phyloP scores from a whole-genome alignment of 2,113 vertebrate genomes.

The Microtus richardsoni region DNA sequence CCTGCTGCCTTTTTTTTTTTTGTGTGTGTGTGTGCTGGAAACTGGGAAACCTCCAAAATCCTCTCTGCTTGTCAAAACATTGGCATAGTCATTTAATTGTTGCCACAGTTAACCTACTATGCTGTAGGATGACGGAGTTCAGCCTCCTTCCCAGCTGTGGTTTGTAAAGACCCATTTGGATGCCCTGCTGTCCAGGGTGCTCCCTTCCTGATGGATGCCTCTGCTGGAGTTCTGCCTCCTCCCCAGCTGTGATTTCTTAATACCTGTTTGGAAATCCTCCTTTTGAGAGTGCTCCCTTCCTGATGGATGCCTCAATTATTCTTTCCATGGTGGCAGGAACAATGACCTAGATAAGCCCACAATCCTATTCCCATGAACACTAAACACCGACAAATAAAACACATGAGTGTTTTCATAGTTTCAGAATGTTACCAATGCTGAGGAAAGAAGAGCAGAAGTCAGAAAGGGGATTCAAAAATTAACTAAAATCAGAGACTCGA shows the following conservation, averaged over 20 bases:
- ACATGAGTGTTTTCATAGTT: neutral
- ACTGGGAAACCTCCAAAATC: neutral
- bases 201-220: neutral
- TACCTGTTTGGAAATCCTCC: neutral
- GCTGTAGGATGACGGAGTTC: neutral
- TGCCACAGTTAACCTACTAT: neutral
- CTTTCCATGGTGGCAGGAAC: conserved; percentile 9
- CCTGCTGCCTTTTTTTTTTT: neutral
- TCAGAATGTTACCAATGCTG: neutral
- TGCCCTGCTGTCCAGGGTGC: neutral
- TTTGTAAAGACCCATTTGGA: conserved; percentile 13
- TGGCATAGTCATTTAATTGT: neutral
- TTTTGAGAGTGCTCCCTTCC: neutral
- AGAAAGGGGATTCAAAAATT: neutral
- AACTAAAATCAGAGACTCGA: neutral
- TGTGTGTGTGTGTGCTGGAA: neutral
- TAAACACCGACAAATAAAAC: conserved; percentile 3
- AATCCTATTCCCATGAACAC: neutral
- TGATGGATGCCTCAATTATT: neutral
- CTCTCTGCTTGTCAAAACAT: neutral
- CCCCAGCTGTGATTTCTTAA: neutral
- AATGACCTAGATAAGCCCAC: neutral
- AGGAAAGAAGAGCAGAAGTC: neutral
- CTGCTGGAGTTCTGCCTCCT: neutral
- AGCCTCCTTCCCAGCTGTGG: neutral